Base-by-base conservation (phyloP, 2,888 invertebrate species). In the Drosophila birchii region DNA sequence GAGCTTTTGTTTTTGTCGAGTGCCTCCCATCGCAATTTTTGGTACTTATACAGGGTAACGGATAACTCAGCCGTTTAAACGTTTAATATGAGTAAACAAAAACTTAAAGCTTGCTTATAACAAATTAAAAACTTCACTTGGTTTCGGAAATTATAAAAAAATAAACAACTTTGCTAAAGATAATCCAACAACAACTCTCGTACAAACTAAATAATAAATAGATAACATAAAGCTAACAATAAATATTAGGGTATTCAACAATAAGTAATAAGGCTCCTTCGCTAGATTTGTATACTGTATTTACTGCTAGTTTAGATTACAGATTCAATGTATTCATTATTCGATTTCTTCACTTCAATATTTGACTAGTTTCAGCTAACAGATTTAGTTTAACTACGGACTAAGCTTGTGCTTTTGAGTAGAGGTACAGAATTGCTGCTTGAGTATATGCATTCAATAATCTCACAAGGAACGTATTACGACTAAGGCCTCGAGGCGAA, bases 391-490 rank as follows among this genome's bases (percentile, higher is more conserved):
- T 74, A 59, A 57, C 80, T 81, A 78, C 55, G 63, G 49, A 69
- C 75, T 79, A 79, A 56, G 62, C 67, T 78, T 75, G 75, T 63
- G 63, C 72, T 69, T 75, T 59, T 43, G 20, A 68, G 56, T 75
- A 64, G 59, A 56, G 56, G 68, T 64, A 58, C 62, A 76, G 39
- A 72, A 38, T 74, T 70, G 61, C 70, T 61, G 63, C 62, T 66
- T 66, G 49, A 60, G 32, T 16, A 34, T 81, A 56, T 79, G 58
- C 56, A 70, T 64, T 66, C 44, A 54, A 43, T 68, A 51, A 58
- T 58, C 76, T 78, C 70, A 66, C 79, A 87, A 87, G 86, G 86
- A 86, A 86, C 86, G 76, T 78, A 81, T 74, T 72, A 77, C 72
- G 77, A 69, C 79, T 78, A 87, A 79, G 82, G 82, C 85, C 80